Evolutionary conservation across 2,113 vertebrate genomes (phyloP), one percentile per base, ranked within the genome.

Genomic region (Monopterus albus): DNA sequence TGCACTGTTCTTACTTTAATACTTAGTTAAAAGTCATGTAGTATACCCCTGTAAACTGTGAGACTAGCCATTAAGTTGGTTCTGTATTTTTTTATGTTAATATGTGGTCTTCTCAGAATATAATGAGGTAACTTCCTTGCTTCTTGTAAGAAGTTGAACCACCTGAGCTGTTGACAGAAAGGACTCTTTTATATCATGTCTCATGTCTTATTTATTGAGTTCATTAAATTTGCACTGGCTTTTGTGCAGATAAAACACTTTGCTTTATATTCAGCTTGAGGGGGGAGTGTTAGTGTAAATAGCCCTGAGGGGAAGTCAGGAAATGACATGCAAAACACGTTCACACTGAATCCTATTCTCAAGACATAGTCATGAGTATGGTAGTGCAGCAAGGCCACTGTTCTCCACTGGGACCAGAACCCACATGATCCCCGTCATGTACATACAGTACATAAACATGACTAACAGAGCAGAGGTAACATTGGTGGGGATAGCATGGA

Each of bases 301-400:
- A 56, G 61, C 67, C 78, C 53, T 21, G 63, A 49, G 72, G 75
- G 67, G 49, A 60, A 64, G 66, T 69, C 68, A 67, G 61, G 66
- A 80, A 65, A 71, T 58, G 12, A 84, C 67, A 77, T 61, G 58
- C 75, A 69, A 55, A 75, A 80, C 79, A 72, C 81, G 78, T 85
- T 82, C 76, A 35, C 36, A 68, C 79, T 15, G 0, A 50, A 29
- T 62, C 43, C 62, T 35, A 1, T 39, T 72, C 83, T 73, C 82
- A 4, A 60, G 85, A 67, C 50, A 7, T 31, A 38, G 67, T 74
- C 1, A 60, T 62, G 59, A 47, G 20, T 8, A 67, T n/a, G n/a
- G n/a, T n/a, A n/a, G n/a, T n/a, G 33, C 15, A 7, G 11, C 53
- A 2, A 77, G 46, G 63, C 68, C 75, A 23, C 45, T 4, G 35